Evolutionary conservation across 2,888 invertebrate species (phyloP).

Genomic region (Leptarthrus brevirostris): DNA sequence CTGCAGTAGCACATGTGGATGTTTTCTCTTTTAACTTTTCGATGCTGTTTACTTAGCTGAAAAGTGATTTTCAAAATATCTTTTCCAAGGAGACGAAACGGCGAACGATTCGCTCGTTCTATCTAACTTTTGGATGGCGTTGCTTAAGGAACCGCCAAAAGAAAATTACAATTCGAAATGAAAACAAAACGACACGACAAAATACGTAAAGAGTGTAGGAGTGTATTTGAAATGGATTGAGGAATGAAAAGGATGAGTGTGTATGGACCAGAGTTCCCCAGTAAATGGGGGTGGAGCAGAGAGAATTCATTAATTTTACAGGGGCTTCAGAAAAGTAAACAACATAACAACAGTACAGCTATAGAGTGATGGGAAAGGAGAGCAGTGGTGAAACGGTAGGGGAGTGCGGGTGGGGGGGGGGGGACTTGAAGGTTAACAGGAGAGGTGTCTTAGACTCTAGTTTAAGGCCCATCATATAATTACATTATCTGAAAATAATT

Average conservation of each 20-base stretch:
- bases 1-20: not conserved
- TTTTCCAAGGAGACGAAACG: too few species aligned
- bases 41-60: conserved; percentile 3
- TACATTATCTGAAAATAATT: conserved; percentile 9
- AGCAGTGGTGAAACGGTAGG: too few species aligned
- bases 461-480: not conserved
- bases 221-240: too few species aligned
- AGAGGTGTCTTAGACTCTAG: too few species aligned
- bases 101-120: too few species aligned
- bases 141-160: not conserved
- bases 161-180: not conserved
- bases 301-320: conserved; percentile 4
- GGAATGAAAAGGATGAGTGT: not conserved
- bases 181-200: not conserved
- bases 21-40: not conserved
- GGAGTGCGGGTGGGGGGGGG: too few species aligned
- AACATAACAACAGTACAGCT: not conserved
- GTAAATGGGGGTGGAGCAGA: not conserved
- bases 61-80: not conserved
- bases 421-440: too few species aligned
- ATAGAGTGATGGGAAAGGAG: too few species aligned
- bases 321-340: not conserved
- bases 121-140: too few species aligned
- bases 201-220: not conserved
- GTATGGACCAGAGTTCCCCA: not conserved